phyloP scores from a whole-genome alignment of 2,888 invertebrate genomes.

The Melinaea menophilus region DNA sequence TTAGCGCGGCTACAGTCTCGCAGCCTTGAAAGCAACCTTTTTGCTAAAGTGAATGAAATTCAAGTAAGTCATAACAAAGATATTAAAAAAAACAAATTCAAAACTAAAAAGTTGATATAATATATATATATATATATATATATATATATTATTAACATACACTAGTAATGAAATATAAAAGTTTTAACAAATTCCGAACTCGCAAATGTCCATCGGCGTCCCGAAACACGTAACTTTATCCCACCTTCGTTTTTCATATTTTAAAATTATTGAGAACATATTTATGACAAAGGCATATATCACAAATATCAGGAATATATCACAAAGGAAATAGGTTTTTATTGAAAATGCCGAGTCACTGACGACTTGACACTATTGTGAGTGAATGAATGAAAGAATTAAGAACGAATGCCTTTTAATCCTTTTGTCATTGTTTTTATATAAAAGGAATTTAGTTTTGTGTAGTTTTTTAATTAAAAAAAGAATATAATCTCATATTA shows the following conservation, averaged over 20 bases:
- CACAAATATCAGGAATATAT: no score
- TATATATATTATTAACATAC: no score
- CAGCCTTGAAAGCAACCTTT: slow-evolving; percentile 88
- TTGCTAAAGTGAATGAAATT: slow-evolving; percentile 95
- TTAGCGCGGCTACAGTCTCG: slow-evolving; percentile 88
- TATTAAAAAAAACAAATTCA: background rate
- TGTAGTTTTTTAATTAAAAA: no score
- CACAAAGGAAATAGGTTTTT: slow-evolving; percentile 4
- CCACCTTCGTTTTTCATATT: no score
- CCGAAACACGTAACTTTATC: no score
- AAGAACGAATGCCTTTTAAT: slow-evolving; percentile 8
- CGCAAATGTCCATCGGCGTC: no score
- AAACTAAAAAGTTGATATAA: no score
- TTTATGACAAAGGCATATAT: slow-evolving; percentile 2
- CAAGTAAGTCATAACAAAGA: slow-evolving; percentile 52
- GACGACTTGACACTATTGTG: slow-evolving; percentile 20
- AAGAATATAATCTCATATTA: no score
- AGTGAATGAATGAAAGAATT: slow-evolving; percentile 11
- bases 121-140: no score
- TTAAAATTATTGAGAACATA: background rate
- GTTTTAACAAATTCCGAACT: no score
- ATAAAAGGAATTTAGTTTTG: background rate
- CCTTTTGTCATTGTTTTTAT: background rate
- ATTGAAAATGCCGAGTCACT: slow-evolving; percentile 15
- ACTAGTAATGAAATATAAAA: no score